Evolutionary conservation across 2,888 invertebrate genomes (phyloP).

Genomic region (Drosophila pegasa): DNA sequence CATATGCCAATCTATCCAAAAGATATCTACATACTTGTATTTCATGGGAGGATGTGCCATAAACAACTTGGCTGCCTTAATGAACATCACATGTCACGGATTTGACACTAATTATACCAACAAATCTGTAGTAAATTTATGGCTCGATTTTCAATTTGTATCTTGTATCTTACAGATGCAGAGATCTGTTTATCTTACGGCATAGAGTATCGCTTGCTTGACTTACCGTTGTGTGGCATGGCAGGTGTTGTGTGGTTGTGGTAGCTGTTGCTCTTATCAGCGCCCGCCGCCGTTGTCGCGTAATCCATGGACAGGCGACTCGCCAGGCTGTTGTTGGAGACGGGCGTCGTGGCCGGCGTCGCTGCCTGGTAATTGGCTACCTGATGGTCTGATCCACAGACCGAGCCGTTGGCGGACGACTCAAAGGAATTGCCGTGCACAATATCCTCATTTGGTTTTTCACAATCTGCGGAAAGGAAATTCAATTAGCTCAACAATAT

Average conservation of each 20-base stretch:
- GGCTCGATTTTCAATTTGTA: slow-evolving; percentile 4
- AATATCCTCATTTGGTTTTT: slow-evolving; percentile 81
- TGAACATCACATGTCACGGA: slow-evolving; percentile 41
- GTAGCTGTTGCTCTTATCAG: slow-evolving; percentile 83
- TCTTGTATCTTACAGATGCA: slow-evolving; percentile 4
- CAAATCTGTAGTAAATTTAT: slow-evolving; percentile 15
- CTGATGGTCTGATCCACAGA: slow-evolving; percentile 84
- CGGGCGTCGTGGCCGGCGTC: slow-evolving; percentile 56
- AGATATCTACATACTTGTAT: slow-evolving; percentile 19
- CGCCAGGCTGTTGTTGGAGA: slow-evolving; percentile 59
- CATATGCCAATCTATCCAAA: slow-evolving; percentile 63
- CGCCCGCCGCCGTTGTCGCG: slow-evolving; percentile 63
- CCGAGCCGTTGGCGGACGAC: slow-evolving; percentile 75
- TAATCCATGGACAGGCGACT: slow-evolving; percentile 74
- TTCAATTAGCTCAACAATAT: slow-evolving; percentile 50
- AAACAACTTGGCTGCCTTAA: slow-evolving; percentile 67
- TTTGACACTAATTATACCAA: slow-evolving; percentile 42
- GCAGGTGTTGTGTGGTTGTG: slow-evolving; percentile 69
- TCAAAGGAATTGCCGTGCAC: slow-evolving; percentile 78
- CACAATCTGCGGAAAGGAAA: slow-evolving; percentile 74
- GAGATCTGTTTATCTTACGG: background rate
- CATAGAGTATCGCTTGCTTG: too few relatives aligned
- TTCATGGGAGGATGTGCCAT: slow-evolving; percentile 57
- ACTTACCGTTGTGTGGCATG: slow-evolving; percentile 82
- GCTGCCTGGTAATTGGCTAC: slow-evolving; percentile 80